Conservation (phyloP, 2,113 vertebrate genomes). For the Scortum barcoo region DNA sequence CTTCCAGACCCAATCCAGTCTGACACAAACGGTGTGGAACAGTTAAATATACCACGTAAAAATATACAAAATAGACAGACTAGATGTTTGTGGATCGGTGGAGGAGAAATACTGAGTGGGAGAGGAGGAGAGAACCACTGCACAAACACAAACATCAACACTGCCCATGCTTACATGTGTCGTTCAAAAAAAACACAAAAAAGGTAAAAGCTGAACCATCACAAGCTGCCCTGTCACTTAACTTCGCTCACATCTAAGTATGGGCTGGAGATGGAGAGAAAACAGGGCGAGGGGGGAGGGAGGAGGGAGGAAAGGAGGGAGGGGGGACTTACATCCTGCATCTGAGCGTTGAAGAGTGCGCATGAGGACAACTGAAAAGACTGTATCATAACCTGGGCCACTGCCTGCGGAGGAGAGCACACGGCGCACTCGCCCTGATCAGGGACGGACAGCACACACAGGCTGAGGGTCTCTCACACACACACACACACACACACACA, state of each 20-base stretch:
- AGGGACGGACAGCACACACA: slow-evolving; percentile 72
- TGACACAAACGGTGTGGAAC: neutral
- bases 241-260: slow-evolving; percentile 71
- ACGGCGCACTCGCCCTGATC: slow-evolving; percentile 87
- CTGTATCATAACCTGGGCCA: slow-evolving; percentile 99
- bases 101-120: slow-evolving; percentile 55
- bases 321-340: slow-evolving; percentile 97
- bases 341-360: slow-evolving; percentile 98
- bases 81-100: slow-evolving; percentile 58
- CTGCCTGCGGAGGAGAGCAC: slow-evolving; percentile 94
- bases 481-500: slow-evolving; percentile 34
- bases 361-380: slow-evolving; percentile 99
- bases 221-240: slow-evolving; percentile 50
- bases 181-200: neutral
- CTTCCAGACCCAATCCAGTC: slow-evolving; percentile 7
- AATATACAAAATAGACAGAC: slow-evolving; percentile 57
- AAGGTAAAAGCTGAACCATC: slow-evolving; percentile 39
- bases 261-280: slow-evolving; percentile 67
- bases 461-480: slow-evolving; percentile 42
- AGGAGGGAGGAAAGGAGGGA: slow-evolving; percentile 14
- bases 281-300: slow-evolving; percentile 10
- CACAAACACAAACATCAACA: slow-evolving; percentile 78
- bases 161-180: slow-evolving; percentile 78
- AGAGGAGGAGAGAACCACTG: slow-evolving; percentile 70
- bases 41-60: slow-evolving; percentile 38